These are phyloP conservation scores for Rhorus exstirpatorius DNA, from an alignment of 2,888 invertebrate species.

Conservation along the genomic window DNA sequence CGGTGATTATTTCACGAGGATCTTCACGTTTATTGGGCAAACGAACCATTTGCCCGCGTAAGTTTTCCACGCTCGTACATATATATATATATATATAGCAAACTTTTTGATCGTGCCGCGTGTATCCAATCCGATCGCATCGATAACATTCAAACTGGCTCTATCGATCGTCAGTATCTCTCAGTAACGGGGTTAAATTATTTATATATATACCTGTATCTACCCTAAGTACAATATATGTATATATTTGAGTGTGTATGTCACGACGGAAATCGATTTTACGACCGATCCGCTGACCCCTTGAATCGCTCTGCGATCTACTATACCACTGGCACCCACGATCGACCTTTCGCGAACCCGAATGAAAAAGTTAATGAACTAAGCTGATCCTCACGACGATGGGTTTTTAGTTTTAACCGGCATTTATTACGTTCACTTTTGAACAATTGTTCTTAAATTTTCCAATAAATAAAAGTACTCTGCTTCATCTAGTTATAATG, in stretches of 20 bases:
- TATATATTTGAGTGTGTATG: slow-evolving; percentile 2
- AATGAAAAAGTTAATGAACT: slow-evolving; percentile 50
- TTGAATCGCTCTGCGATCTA: slow-evolving; percentile 3
- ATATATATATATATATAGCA: slow-evolving; percentile 7
- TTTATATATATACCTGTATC: slow-evolving; percentile 17
- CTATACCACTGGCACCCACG: slow-evolving; percentile 17
- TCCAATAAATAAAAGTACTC: too few relatives aligned
- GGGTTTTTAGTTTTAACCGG: not conserved
- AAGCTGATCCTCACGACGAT: slow-evolving; percentile 36
- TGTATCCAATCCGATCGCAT: slow-evolving; percentile 51
- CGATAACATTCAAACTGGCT: slow-evolving; percentile 41
- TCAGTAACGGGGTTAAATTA: slow-evolving; percentile 31
- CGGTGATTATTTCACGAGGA: slow-evolving; percentile 53
- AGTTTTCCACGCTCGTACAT: slow-evolving; percentile 6
- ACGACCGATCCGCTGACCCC: slow-evolving; percentile 36
- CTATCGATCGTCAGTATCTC: slow-evolving; percentile 44
- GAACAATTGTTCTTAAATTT: too few relatives aligned
- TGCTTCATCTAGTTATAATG: too few relatives aligned
- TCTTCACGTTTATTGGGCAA: slow-evolving; percentile 37
- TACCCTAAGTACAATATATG: not conserved
- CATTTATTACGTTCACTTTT: not conserved
- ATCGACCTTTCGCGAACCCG: slow-evolving; percentile 50
- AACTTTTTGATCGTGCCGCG: slow-evolving; percentile 59
- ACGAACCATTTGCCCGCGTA: slow-evolving; percentile 5
- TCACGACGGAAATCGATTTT: slow-evolving; percentile 50